phyloP scores from a whole-genome alignment of 2,888 invertebrate genomes.

The Achlya flavicornis region DNA sequence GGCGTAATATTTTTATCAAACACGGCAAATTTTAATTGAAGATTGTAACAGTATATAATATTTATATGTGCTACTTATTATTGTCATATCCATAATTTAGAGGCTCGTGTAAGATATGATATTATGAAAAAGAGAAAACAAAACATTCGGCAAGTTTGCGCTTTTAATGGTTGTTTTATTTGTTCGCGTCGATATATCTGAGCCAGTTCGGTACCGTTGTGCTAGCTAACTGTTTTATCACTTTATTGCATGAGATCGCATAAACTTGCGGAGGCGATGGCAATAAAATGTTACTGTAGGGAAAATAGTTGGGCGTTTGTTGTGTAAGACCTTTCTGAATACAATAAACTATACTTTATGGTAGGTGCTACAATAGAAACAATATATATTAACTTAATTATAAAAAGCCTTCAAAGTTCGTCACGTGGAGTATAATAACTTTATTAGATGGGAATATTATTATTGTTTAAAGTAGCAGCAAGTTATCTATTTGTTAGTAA shows the following conservation, averaged over 20 bases:
- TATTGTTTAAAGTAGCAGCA: not conserved
- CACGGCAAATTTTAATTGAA: not conserved
- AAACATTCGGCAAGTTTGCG: conserved; percentile 74
- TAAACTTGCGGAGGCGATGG: conserved; percentile 70
- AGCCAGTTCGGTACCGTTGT: conserved; percentile 68
- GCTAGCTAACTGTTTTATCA: conserved; percentile 81
- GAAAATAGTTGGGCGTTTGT: conserved; percentile 50
- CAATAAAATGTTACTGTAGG: conserved; percentile 71
- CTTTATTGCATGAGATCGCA: conserved; percentile 81
- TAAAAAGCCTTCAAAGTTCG: too few species aligned
- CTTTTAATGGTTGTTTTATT: conserved; percentile 78
- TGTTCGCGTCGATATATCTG: conserved; percentile 75
- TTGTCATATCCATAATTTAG: conserved; percentile 5
- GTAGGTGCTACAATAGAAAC: not conserved
- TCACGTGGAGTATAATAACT: not conserved
- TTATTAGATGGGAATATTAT: not conserved
- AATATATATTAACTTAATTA: not conserved
- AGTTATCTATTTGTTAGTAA: not conserved
- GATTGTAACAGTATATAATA: not conserved
- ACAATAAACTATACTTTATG: conserved; percentile 19
- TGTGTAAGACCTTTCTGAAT: conserved; percentile 33
- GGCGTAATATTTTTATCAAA: not conserved
- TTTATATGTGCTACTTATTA: not conserved
- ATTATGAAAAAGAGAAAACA: conserved; percentile 69
- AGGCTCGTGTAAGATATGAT: conserved; percentile 46